A percentile compares a stretch with the other conserved stretches of the same genome.
Conservation (phyloP, 2,113 vertebrate species). For the Eudyptes chrysolophus region DNA sequence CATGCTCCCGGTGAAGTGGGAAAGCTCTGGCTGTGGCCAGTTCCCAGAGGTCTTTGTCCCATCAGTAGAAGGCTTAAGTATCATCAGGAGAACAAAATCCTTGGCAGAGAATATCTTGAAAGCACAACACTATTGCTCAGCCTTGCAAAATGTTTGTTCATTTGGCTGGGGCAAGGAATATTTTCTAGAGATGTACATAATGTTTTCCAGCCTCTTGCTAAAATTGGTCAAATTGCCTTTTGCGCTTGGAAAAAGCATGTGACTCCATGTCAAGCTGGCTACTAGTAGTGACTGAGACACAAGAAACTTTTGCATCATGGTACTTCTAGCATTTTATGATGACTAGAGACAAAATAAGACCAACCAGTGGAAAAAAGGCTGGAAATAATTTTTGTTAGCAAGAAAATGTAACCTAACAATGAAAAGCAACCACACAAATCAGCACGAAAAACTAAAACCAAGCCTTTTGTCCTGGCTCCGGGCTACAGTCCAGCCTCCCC, state of each 20-base stretch:
- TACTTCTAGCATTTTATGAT: neutral
- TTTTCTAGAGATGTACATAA: neutral
- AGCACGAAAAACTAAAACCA: neutral
- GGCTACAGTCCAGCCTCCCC: neutral
- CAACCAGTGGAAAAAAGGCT: neutral
- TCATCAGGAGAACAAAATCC: neutral
- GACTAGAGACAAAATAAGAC: neutral
- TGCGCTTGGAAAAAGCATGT: neutral
- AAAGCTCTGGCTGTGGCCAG: neutral
- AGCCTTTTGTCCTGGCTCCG: neutral
- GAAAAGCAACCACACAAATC: neutral
- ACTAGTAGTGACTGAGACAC: neutral
- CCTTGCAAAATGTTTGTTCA: neutral
- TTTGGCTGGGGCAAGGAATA: neutral
- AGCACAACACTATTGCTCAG: neutral
- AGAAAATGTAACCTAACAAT: neutral
- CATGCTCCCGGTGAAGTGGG: fast-evolving
- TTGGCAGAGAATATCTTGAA: neutral
- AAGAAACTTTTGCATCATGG: neutral
- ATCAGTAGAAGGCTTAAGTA: neutral
- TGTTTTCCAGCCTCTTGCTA: neutral
- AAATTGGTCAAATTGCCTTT: neutral
- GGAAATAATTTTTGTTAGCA: neutral
- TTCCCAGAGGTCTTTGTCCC: neutral
- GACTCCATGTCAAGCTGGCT: neutral